Percentiles rank a stretch among this genome's conserved stretches.
Evolutionary conservation across 2,113 vertebrate genomes (phyloP).

Genomic region (Dasyurus viverrinus): DNA sequence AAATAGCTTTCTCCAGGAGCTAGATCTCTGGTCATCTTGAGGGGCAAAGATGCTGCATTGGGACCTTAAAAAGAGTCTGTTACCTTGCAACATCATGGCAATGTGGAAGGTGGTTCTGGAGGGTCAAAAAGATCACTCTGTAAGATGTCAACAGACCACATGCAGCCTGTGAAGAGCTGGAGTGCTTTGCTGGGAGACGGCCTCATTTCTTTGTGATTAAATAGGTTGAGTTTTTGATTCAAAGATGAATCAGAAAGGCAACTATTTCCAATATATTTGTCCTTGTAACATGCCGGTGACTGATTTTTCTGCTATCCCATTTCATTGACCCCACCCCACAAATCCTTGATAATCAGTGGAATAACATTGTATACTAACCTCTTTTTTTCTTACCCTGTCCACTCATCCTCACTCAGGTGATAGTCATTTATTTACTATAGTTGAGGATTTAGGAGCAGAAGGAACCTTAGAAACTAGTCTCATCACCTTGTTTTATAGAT

Average conservation of each 20-base stretch:
- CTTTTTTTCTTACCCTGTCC: not conserved
- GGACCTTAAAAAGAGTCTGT: not conserved
- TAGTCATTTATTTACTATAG: not conserved
- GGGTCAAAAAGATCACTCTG: not conserved
- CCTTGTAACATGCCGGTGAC: not conserved
- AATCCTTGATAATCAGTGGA: not conserved
- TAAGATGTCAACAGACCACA: not conserved
- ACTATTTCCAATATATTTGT: not conserved
- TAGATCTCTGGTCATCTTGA: conserved; percentile 17
- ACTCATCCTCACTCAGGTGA: not conserved
- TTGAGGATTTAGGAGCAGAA: not conserved
- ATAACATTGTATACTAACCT: not conserved
- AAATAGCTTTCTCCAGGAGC: conserved; percentile 67
- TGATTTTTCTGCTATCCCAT: not conserved
- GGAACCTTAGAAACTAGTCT: not conserved
- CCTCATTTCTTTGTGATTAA: not conserved
- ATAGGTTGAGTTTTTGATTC: not conserved
- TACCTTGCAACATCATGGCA: not conserved
- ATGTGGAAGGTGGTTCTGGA: not conserved
- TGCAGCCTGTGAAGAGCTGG: not conserved
- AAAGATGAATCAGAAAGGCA: not conserved
- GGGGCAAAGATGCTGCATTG: not conserved
- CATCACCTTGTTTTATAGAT: not conserved
- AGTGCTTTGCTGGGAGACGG: not conserved
- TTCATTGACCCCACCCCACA: not conserved